Percentiles rank a stretch among this genome's conserved stretches.
Evolutionary conservation across 2,797 vertebrate genomes (phyloP).

Genomic region (Novumbra hubbsi): DNA sequence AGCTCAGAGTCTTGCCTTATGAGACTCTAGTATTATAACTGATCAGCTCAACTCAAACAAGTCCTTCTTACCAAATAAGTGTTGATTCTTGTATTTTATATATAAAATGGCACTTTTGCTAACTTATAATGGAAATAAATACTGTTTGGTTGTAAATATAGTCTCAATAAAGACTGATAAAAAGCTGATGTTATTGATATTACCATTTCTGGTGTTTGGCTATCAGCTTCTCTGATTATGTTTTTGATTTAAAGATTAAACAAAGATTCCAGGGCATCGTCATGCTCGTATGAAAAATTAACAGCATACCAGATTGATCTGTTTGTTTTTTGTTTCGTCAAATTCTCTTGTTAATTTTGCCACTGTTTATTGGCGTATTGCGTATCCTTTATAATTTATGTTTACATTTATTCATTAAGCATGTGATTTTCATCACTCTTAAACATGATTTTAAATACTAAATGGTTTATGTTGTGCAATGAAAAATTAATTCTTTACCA

Average conservation of each 20-base stretch:
- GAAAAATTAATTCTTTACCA: slow-evolving; percentile 48
- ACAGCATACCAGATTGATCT: slow-evolving; percentile 29
- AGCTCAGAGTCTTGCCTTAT: slow-evolving; percentile 22
- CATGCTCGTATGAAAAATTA: slow-evolving; percentile 7
- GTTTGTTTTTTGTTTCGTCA: slow-evolving; percentile 39
- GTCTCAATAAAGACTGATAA: slow-evolving; percentile 38
- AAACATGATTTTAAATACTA: slow-evolving; percentile 46
- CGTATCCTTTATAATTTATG: slow-evolving; percentile 57
- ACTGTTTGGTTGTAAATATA: slow-evolving; percentile 17
- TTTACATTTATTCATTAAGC: slow-evolving; percentile 42
- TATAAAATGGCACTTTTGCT: slow-evolving; percentile 41
- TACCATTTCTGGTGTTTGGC: neutral
- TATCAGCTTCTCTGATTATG: slow-evolving; percentile 23
- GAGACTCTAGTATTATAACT: slow-evolving; percentile 32
- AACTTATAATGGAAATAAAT: slow-evolving; percentile 23
- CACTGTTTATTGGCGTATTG: slow-evolving; percentile 50
- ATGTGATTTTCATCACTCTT: slow-evolving; percentile 43
- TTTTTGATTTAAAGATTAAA: slow-evolving; percentile 24
- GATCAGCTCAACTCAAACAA: slow-evolving; percentile 19
- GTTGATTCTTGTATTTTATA: slow-evolving; percentile 37
- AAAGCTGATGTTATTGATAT: slow-evolving; percentile 20
- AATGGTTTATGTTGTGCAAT: slow-evolving; percentile 59
- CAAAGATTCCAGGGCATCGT: slow-evolving; percentile 13
- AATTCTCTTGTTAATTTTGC: slow-evolving; percentile 34
- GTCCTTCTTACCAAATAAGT: slow-evolving; percentile 45